Evolutionary conservation across 2,888 invertebrate genomes (phyloP), one percentile per base, ranked within the genome.

Genomic region (Pycnomerus fuliginosus): DNA sequence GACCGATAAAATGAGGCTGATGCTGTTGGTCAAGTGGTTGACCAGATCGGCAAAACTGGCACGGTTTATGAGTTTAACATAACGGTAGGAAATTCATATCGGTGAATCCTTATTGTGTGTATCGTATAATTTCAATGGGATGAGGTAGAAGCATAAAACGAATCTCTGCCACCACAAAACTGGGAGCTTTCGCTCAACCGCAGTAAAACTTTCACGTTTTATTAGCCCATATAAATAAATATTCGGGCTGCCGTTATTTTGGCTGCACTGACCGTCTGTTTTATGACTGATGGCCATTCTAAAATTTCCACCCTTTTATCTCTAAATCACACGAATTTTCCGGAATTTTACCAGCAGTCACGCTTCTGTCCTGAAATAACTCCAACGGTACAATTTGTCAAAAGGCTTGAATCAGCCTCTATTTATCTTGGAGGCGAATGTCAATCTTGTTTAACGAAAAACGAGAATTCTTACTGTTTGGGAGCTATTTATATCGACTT

Each of bases 131-230:
- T 47, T 43, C 39, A 34, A 15, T 16, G 47, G 43, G 43, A 42
- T 34, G 38, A 53, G 52, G 56, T 50, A 53, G 55, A 54, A 51
- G 50, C 52, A 52, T 48, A 55, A 55, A 58, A 46, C 48, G 51
- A 52, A 46, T 47, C 50, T 50, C 50, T 39, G 48, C 53, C 48
- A 46, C 53, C 51, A 45, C 48, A 48, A 38, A 48, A 46, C 43
- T n/a, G 27, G 44, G 52, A 36, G 48, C 48, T 39, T 53, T 52
- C 44, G 56, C 53, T 47, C 50, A 52, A 50, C 51, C 50, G 48
- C 50, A 52, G 52, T 61, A 59, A 61, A 60, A 59, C 57, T 61
- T 57, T 56, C 56, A 59, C 58, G 56, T 61, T 58, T 59, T 61
- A 59, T 59, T 58, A 56, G 53, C 45, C 51, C 48, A 45, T 57